phyloP scores from a whole-genome alignment of 2,113 vertebrate species.

The Scytalopus superciliaris region DNA sequence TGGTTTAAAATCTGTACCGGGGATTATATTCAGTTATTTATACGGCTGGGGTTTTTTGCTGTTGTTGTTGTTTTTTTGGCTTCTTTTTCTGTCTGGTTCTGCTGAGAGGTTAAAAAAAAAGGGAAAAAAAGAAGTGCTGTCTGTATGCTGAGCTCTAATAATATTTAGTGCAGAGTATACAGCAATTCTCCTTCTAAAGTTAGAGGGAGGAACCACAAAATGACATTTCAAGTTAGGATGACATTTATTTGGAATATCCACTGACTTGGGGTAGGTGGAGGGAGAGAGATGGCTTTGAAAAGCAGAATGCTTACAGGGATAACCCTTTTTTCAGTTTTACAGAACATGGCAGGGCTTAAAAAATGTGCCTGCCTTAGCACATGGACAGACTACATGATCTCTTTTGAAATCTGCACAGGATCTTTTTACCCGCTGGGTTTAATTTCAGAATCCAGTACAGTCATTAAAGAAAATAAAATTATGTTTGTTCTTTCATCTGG shows the following conservation, averaged over 20 bases:
- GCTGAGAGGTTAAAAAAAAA: background rate
- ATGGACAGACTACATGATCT: constrained; percentile 49
- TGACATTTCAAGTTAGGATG: constrained; percentile 30
- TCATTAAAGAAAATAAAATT: constrained; percentile 60
- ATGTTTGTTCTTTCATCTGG: constrained; percentile 45
- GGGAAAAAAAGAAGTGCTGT: background rate
- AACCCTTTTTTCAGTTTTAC: constrained; percentile 34
- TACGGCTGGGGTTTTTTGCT: background rate
- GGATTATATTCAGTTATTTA: constrained; percentile 30
- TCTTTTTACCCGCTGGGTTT: constrained; percentile 52
- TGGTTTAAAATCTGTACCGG: background rate
- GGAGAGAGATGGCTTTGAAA: constrained; percentile 12
- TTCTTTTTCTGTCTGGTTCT: background rate
- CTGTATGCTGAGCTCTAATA: background rate
- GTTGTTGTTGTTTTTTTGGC: background rate
- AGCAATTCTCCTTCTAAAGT: constrained; percentile 13
- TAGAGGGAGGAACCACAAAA: constrained; percentile 9
- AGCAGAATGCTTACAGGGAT: constrained; percentile 22
- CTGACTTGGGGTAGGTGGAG: background rate
- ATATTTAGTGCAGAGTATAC: constrained; percentile 8
- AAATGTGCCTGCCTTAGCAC: constrained; percentile 48
- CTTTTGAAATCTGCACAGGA: constrained; percentile 64
- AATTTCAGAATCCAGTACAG: constrained; percentile 45
- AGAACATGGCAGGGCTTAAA: constrained; percentile 13
- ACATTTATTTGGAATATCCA: constrained; percentile 45